Percentiles rank a stretch among this genome's conserved stretches.
phyloP scores from a whole-genome alignment of 2,888 invertebrate species.

The Mimachlamys varia region DNA sequence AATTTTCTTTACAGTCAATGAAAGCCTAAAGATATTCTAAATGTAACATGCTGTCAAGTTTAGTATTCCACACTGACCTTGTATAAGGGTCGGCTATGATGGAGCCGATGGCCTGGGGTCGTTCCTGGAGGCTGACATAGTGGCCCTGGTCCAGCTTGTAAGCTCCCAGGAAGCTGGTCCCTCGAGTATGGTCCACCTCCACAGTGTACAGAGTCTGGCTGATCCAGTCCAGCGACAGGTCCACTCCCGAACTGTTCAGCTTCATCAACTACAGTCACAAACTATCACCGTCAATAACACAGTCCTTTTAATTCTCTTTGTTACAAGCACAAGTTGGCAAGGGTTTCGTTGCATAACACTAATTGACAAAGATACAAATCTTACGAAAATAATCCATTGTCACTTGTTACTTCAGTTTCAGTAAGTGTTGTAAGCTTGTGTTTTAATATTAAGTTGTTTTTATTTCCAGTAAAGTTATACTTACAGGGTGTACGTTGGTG shows the following conservation, averaged over 20 bases:
- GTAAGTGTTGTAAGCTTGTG: too few relatives aligned
- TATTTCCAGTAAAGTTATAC: background rate
- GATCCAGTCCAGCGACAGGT: slow-evolving; percentile 94
- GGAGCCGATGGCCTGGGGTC: slow-evolving; percentile 84
- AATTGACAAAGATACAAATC: too few relatives aligned
- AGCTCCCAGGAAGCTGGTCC: slow-evolving; percentile 76
- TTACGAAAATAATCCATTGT: too few relatives aligned
- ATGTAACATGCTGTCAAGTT: too few relatives aligned
- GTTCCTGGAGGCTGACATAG: slow-evolving; percentile 65
- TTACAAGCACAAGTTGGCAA: too few relatives aligned
- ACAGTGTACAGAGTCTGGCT: slow-evolving; percentile 92
- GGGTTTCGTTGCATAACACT: too few relatives aligned
- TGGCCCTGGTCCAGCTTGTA: slow-evolving; percentile 74
- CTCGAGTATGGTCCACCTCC: slow-evolving; percentile 82
- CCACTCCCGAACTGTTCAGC: slow-evolving; percentile 82
- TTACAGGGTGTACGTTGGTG: background rate
- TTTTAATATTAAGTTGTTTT: too few relatives aligned
- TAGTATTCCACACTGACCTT: slow-evolving; percentile 83
- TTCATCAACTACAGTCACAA: slow-evolving; percentile 64
- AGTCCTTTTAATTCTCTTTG: too few relatives aligned
- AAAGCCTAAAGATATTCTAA: too few relatives aligned
- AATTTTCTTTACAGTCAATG: too few relatives aligned
- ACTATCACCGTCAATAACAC: too few relatives aligned
- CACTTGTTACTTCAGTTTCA: too few relatives aligned
- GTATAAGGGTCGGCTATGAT: slow-evolving; percentile 90